These are phyloP conservation scores for Cydia fagiglandana DNA, from an alignment of 1,140 invertebrate genomes.

Conservation along the genomic window DNA sequence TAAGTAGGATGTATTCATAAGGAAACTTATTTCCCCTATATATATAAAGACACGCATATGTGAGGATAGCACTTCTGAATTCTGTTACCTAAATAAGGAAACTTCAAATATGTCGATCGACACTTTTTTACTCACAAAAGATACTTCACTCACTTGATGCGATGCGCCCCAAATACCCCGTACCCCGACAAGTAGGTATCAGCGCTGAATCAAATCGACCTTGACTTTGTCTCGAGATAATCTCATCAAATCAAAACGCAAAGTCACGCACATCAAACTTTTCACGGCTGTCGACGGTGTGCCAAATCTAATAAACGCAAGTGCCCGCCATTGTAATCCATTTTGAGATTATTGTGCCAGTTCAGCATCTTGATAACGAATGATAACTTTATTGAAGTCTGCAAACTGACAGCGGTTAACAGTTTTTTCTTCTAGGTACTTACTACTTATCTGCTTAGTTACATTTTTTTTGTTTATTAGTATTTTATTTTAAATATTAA, in stretches of 20 bases:
- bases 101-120: not conserved
- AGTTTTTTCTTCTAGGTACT: not conserved
- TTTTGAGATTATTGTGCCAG: constrained; percentile 59
- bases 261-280: constrained; percentile 57
- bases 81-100: no score
- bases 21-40: no score
- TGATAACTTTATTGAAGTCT: constrained; percentile 32
- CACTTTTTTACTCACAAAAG: not conserved
- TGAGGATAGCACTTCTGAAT: no score
- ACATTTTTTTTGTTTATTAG: not conserved
- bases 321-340: constrained; percentile 42
- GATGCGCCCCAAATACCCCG: not conserved
- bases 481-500: not conserved
- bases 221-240: constrained; percentile 52
- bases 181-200: not conserved
- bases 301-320: constrained; percentile 56
- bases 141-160: constrained; percentile 5
- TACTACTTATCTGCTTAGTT: not conserved
- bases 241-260: constrained; percentile 51
- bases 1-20: no score
- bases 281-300: constrained; percentile 53
- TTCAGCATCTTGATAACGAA: constrained; percentile 34
- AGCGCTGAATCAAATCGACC: constrained; percentile 44
- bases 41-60: not conserved
- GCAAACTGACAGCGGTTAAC: not conserved